A percentile compares a stretch with the other conserved stretches of the same genome.
Conservation (phyloP, 1,140 invertebrate genomes). For the Dendrolimus kikuchii region DNA sequence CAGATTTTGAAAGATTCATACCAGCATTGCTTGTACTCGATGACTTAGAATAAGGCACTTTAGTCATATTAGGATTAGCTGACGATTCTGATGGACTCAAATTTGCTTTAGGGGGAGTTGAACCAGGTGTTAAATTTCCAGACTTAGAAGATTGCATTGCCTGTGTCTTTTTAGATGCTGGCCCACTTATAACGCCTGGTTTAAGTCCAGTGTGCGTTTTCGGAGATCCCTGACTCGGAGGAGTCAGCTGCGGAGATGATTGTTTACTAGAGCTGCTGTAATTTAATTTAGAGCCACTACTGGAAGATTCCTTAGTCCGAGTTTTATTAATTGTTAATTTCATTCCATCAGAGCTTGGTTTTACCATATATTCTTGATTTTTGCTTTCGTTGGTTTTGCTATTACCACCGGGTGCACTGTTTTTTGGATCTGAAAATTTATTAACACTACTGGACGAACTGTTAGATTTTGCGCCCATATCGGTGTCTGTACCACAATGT, state of each 20-base stretch:
- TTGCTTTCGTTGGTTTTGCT: slow-evolving; percentile 76
- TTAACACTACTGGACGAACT: slow-evolving; percentile 47
- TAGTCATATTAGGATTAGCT: slow-evolving; percentile 46
- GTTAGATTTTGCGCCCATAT: slow-evolving; percentile 42
- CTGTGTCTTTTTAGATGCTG: slow-evolving; percentile 84
- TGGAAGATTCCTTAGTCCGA: slow-evolving; percentile 77
- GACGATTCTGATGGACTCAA: slow-evolving; percentile 52
- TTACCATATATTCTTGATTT: slow-evolving; percentile 89
- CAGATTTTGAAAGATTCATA: slow-evolving; percentile 69
- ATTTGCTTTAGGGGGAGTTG: slow-evolving; percentile 57
- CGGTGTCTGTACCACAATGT: slow-evolving; percentile 73
- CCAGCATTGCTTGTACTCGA: slow-evolving; percentile 73
- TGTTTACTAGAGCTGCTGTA: slow-evolving; percentile 60
- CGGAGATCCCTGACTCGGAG: slow-evolving; percentile 77
- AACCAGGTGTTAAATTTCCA: slow-evolving; percentile 47
- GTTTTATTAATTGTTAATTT: slow-evolving; percentile 94
- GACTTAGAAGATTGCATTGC: slow-evolving; percentile 69
- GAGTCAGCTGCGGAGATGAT: slow-evolving; percentile 62
- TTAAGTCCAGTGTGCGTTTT: slow-evolving; percentile 88
- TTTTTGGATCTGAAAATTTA: slow-evolving; percentile 73
- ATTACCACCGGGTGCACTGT: slow-evolving; percentile 41
- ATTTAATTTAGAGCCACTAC: slow-evolving; percentile 60
- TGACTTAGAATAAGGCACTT: slow-evolving; percentile 74
- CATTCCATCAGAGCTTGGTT: slow-evolving; percentile 87
- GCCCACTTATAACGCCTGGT: slow-evolving; percentile 86